Evolutionary conservation across 2,797 vertebrate species (phyloP).

Genomic region (Nannoperca australis): DNA sequence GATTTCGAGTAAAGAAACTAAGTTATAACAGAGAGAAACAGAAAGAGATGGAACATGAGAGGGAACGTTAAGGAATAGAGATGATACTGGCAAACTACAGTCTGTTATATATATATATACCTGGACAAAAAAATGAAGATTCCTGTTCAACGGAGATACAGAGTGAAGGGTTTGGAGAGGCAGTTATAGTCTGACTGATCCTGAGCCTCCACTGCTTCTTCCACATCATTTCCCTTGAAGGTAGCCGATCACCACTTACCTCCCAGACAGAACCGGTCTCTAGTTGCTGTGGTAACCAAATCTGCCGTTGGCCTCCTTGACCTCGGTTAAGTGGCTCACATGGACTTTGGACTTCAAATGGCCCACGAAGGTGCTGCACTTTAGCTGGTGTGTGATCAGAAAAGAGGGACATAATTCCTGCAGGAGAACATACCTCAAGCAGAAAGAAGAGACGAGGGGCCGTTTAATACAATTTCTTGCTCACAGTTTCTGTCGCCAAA

Average conservation of each 20-base stretch:
- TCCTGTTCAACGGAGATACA: conserved; percentile 12
- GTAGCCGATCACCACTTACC: conserved; percentile 50
- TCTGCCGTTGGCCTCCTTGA: conserved; percentile 54
- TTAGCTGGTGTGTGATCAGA: conserved; percentile 17
- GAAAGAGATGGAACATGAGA: not conserved
- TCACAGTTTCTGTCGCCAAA: not conserved
- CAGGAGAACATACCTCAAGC: not conserved
- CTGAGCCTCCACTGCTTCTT: conserved; percentile 38
- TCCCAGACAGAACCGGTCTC: conserved; percentile 36
- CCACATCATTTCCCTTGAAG: conserved; percentile 50
- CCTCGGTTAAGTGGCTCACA: conserved; percentile 54
- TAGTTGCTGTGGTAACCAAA: conserved; percentile 68
- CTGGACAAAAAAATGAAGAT: conserved; percentile 8
- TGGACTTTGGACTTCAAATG: conserved; percentile 60
- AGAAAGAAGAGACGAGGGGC: not conserved
- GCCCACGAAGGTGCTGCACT: conserved; percentile 40
- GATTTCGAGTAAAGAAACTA: too few species aligned
- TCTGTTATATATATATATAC: not conserved
- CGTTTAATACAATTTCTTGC: not conserved
- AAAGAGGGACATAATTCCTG: conserved; percentile 4
- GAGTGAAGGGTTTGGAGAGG: conserved; percentile 26
- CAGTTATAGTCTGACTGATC: conserved; percentile 27
- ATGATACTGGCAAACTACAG: not conserved
- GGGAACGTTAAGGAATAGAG: not conserved
- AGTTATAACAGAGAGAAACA: not conserved